Evolutionary conservation across 2,113 vertebrate species (phyloP).

Genomic region (Sylvilagus bachmani): DNA sequence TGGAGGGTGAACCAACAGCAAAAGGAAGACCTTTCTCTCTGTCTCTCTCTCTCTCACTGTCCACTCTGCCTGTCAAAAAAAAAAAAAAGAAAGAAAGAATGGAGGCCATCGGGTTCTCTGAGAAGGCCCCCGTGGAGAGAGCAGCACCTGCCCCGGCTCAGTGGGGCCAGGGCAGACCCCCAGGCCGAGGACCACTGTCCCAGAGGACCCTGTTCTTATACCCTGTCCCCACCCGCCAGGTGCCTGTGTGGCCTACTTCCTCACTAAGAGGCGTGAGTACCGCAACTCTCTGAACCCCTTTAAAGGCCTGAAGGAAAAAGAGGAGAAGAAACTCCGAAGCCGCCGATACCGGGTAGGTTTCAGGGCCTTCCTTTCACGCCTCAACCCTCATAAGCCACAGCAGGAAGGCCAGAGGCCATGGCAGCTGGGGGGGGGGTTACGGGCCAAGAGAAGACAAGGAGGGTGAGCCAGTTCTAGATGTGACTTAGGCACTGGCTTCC

Average conservation of each 20-base stretch:
- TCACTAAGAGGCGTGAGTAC: constrained; percentile 88
- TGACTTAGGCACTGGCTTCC: neutral
- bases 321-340: constrained; percentile 89
- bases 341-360: constrained; percentile 85
- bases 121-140: neutral
- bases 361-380: neutral
- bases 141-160: neutral
- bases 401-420: neutral
- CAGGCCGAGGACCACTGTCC: neutral
- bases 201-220: neutral
- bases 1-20: no score
- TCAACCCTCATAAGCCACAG: neutral
- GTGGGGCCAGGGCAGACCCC: neutral
- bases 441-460: neutral
- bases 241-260: constrained; percentile 88
- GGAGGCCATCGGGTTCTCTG: neutral
- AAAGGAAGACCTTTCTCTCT: no score
- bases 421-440: neutral
- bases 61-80: no score
- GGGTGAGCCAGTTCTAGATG: neutral
- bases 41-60: no score
- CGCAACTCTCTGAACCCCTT: constrained; percentile 88
- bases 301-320: constrained; percentile 88
- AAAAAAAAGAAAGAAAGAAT: no score
- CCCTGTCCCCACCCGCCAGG: constrained; percentile 66